These are phyloP conservation scores for Mylabris sibirica DNA, from an alignment of 2,888 invertebrate species.

Conservation along the genomic window DNA sequence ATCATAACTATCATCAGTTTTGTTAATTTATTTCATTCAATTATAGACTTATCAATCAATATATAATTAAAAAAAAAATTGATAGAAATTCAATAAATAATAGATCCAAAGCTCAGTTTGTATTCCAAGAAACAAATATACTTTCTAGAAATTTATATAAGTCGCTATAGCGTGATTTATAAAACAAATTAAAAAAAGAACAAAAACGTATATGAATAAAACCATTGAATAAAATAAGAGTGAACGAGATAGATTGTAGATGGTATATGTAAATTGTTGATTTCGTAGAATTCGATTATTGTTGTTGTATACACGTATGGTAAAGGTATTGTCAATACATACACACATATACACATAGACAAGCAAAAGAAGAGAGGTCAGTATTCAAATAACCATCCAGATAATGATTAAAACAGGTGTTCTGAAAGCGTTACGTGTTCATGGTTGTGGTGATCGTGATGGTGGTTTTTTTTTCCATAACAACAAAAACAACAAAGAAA, in stretches of 20 bases:
- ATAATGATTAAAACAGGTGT: slow-evolving; percentile 15
- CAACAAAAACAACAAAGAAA: neutral
- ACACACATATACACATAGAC: neutral
- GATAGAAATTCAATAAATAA: neutral
- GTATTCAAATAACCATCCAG: slow-evolving; percentile 19
- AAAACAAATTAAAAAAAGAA: neutral
- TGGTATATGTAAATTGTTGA: slow-evolving; percentile 2
- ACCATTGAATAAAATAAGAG: neutral
- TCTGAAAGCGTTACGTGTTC: slow-evolving; percentile 16
- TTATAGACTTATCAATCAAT: neutral
- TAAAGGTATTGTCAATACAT: neutral
- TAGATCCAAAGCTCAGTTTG: neutral
- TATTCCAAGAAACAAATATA: neutral
- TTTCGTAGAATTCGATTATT: slow-evolving; percentile 10
- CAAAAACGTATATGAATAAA: neutral
- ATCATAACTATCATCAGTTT: neutral
- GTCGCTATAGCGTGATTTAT: neutral
- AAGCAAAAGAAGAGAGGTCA: neutral
- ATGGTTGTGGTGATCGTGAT: slow-evolving; percentile 7
- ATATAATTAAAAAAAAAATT: neutral
- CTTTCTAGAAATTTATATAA: slow-evolving; percentile 2
- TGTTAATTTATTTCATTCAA: neutral
- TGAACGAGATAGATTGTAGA: neutral
- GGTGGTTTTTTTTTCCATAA: neutral
- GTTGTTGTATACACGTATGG: neutral